A percentile compares a stretch with the other conserved stretches of the same genome.
phyloP scores from a whole-genome alignment of 23 tunicate genomes.

The Diplosoma virens region DNA sequence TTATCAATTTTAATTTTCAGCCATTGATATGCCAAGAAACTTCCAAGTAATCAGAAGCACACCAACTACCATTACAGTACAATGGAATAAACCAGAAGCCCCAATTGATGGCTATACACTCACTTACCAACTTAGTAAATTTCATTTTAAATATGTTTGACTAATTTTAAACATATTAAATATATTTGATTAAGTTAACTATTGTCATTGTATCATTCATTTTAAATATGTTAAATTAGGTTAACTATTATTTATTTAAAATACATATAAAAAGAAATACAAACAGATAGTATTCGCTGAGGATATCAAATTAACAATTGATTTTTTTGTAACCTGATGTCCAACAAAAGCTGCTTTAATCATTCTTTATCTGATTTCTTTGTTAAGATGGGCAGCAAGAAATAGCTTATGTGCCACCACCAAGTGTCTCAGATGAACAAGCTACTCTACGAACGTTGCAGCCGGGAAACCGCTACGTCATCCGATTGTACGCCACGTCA shows the following conservation, averaged over 20 bases:
- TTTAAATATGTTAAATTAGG: too few relatives aligned
- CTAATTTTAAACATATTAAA: too few relatives aligned
- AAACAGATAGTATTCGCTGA: too few relatives aligned
- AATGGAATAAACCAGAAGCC: slow-evolving; percentile 30
- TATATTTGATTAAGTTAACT: too few relatives aligned
- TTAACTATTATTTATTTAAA: too few relatives aligned
- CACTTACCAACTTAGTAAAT: slow-evolving; percentile 40
- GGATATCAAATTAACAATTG: neutral
- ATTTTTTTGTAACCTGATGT: neutral
- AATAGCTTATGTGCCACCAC: slow-evolving; percentile 29
- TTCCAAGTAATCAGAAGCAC: neutral
- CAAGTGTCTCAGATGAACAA: neutral
- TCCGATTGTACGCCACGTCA: slow-evolving; percentile 29
- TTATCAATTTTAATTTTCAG: too few relatives aligned
- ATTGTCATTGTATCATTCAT: too few relatives aligned
- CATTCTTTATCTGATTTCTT: too few relatives aligned
- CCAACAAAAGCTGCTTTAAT: too few relatives aligned
- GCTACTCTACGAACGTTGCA: slow-evolving; percentile 3
- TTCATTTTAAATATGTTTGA: too few relatives aligned
- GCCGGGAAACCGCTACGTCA: slow-evolving; percentile 43
- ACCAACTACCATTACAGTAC: neutral
- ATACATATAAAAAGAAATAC: too few relatives aligned
- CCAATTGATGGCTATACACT: slow-evolving; percentile 47
- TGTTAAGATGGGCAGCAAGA: too few relatives aligned
- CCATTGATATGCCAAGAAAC: slow-evolving; percentile 26